A percentile compares a stretch with the other conserved stretches of the same genome.
Conservation (phyloP, 2,888 invertebrate species). For the Drosophila algonquin region DNA sequence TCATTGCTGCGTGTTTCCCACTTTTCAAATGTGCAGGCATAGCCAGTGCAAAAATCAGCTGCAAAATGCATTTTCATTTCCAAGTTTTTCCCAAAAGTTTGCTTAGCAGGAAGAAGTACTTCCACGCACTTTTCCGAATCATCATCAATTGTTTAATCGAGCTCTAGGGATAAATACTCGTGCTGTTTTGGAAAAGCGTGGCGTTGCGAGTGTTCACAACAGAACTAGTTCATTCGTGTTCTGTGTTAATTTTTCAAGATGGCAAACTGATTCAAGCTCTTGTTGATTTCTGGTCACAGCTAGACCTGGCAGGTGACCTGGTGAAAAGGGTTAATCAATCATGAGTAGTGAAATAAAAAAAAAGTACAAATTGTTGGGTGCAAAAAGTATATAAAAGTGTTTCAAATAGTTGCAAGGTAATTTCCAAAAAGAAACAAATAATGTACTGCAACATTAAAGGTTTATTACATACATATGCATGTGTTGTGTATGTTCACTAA, state of each 20-base stretch:
- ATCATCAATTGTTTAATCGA: slow-evolving; percentile 36
- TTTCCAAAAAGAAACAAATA: background rate
- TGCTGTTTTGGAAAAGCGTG: slow-evolving; percentile 1
- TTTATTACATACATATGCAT: too few species aligned
- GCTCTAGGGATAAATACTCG: background rate
- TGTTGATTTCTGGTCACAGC: too few species aligned
- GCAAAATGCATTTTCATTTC: slow-evolving; percentile 76
- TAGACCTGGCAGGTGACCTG: too few species aligned
- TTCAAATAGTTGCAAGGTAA: background rate
- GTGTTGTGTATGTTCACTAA: too few species aligned
- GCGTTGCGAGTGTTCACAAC: background rate
- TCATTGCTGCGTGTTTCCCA: slow-evolving; percentile 74
- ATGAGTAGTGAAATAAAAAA: background rate
- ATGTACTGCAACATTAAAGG: background rate
- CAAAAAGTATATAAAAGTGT: background rate
- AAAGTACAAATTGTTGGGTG: background rate
- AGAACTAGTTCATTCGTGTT: too few species aligned
- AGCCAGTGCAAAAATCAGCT: slow-evolving; percentile 68
- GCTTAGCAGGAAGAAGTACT: slow-evolving; percentile 1
- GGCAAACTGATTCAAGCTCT: too few species aligned
- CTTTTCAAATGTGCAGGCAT: slow-evolving; percentile 61
- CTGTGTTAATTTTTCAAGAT: too few species aligned
- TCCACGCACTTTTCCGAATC: slow-evolving; percentile 14
- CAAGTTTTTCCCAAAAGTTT: slow-evolving; percentile 66
- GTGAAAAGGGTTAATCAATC: background rate